Base-by-base conservation (phyloP, 2,888 invertebrate genomes). In the Eutolmus rufibarbis region DNA sequence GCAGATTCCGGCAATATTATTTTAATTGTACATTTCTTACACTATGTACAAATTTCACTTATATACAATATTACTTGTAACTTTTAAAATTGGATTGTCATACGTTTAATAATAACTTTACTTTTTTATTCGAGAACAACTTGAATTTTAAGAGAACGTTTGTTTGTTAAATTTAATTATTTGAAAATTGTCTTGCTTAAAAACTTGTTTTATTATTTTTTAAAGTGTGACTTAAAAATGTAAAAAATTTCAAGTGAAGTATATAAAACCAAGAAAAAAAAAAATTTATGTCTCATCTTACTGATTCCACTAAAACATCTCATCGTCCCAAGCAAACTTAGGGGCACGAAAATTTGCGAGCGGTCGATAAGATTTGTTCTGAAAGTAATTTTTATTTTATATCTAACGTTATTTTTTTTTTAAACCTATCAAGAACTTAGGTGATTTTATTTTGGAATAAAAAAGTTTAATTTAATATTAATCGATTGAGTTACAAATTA, bases 11-110 rank as follows among this genome's bases (percentile, higher is more conserved):
- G 23, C 23, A 79, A 79, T 46, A 46, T 43, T 43, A 43, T 5
- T n/a, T 51, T 16, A 5, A 51, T 16, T 76, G 34, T 79, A 56
- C 78, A 87, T 66, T 77, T 86, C 78, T 82, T 31, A 46, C 66
- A 66, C 66, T 43, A 88, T 88, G 78, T 37, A 14, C 34, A 82
- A 84, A 88, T 78, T 82, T 87, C 23, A 56, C 76, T 86, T 40
- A 34, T 19, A 81, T 57, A 57, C 77, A 37, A 66, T 84, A 56
- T 82, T 82, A 57, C n/a, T 57, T 37, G 23, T 85, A 37, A 66
- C 43, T 74, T 46, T 86, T 86, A 74, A 76, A 76, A 86, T 5
- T 90, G 90, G 91, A 91, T 91, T 91, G 91, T 91, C 91, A 90
- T 89, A 90, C 90, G 91, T 40, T 91, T 90, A 46, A 46, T 88